Base-by-base conservation (phyloP, 37 sponge, comb jelly and placozoan species). In the Oscarella lobularis region DNA sequence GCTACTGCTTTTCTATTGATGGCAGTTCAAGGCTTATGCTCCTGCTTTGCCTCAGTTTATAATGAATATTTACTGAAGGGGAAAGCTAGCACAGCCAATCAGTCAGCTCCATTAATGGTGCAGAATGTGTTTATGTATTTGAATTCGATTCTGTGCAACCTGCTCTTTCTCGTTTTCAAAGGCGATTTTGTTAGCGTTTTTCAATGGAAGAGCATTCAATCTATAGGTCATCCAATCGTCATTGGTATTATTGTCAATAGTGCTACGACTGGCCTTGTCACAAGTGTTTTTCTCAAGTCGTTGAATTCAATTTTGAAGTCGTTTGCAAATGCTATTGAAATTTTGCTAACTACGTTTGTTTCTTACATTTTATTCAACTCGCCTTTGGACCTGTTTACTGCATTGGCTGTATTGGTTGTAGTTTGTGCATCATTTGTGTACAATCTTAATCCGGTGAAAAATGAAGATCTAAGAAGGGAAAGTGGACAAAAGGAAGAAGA, bases 11-110 rank as follows among this genome's bases (percentile, higher is more conserved):
- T 68, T 9, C 30, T 78, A 5, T 2, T 71, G 2, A 74, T 78
- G n/a, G 5, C 35, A 9, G 37, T 80, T 1, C 81, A 80, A 38
- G 66, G 60, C 14, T 39, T 80, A 3, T 39, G 41, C 2, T 80
- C 81, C 37, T 80, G 81, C 36, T 38, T 80, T 9, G 81, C 81
- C 35, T 74, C 70, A 14, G 81, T 80, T 2, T 80, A 80, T 40
- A 80, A 36, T 2, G 81, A 80, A 67, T 80, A 66, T 67, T 36
- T 80, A 36, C 73, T 80, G 3, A 68, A 68, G 33, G 60, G 60
- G 60, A 48, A 48, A 20, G 9, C 20, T 20, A 67, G 71, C 48
- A 31, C 72, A 3, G 66, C 29, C 2, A 33, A 32, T 2, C 33
- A 72, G 55, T 29, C 27, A 27, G 6, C 29, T 5, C 73, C 72